Conservation (phyloP, 2,888 invertebrate genomes). For the Aleiodes leptofemur region DNA sequence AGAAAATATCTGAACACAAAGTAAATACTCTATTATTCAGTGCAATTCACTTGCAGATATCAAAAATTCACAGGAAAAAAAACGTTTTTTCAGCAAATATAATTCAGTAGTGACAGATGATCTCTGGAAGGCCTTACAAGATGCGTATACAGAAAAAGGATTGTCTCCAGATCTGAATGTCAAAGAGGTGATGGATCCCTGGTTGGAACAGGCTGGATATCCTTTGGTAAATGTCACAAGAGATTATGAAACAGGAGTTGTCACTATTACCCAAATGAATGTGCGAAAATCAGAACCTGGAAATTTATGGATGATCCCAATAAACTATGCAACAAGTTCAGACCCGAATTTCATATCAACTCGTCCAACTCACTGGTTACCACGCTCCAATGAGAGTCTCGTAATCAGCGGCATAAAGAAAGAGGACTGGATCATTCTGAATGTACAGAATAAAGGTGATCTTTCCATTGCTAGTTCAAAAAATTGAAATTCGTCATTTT, state of each 20-base stretch:
- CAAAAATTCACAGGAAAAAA: too few relatives aligned
- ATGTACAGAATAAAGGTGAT: constrained; percentile 69
- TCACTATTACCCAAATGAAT: constrained; percentile 55
- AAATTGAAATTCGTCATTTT: too few relatives aligned
- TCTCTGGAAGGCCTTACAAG: constrained; percentile 58
- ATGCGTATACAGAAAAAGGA: constrained; percentile 47
- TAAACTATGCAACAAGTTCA: constrained; percentile 76
- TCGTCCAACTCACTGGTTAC: constrained; percentile 76
- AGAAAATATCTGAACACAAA: constrained; percentile 74
- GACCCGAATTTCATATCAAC: constrained; percentile 76
- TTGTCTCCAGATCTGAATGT: constrained; percentile 67
- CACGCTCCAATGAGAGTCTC: constrained; percentile 63
- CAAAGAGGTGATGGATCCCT: constrained; percentile 63
- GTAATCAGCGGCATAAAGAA: constrained; percentile 53
- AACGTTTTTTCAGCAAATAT: constrained; percentile 44
- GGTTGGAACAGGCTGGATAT: constrained; percentile 75
- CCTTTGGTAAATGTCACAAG: constrained; percentile 71
- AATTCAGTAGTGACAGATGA: constrained; percentile 57
- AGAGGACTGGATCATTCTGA: constrained; percentile 65
- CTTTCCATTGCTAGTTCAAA: not conserved
- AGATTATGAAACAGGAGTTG: constrained; percentile 58
- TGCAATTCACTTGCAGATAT: not conserved
- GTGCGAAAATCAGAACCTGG: not conserved
- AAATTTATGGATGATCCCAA: constrained; percentile 74
- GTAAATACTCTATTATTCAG: constrained; percentile 66